Conservation (phyloP, 2,113 vertebrate species). For the Pterocles orientalis region DNA sequence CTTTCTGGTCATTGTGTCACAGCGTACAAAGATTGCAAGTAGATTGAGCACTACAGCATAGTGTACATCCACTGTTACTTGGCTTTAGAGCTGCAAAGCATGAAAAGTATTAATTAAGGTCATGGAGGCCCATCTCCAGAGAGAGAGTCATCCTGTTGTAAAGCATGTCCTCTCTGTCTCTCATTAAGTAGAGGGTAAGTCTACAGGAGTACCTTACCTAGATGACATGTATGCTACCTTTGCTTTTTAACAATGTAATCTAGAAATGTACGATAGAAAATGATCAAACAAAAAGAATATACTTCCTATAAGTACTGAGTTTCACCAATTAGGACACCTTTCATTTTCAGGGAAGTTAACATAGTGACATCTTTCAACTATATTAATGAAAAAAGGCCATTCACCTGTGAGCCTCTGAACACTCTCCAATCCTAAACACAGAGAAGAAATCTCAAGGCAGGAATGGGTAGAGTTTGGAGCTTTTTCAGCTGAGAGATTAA, state of each 20-base stretch:
- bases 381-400: not conserved
- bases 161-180: not conserved
- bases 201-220: not conserved
- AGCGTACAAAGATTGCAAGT: not conserved
- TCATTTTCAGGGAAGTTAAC: not conserved
- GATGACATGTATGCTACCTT: not conserved
- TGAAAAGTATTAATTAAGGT: not conserved
- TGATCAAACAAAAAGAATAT: not conserved
- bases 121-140: not conserved
- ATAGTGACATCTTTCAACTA: not conserved
- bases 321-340: not conserved
- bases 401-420: not conserved
- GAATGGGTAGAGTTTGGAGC: not conserved
- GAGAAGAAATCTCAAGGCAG: not conserved
- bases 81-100: not conserved
- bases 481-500: not conserved
- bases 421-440: not conserved
- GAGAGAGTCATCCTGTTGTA: not conserved
- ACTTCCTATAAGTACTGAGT: not conserved
- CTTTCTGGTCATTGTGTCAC: not conserved
- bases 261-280: not conserved
- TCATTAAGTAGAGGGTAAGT: not conserved
- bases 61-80: not conserved
- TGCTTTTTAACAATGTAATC: not conserved
- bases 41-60: not conserved